Evolutionary conservation across 2,888 invertebrate species (phyloP).

Genomic region (Calephelis perditalis): DNA sequence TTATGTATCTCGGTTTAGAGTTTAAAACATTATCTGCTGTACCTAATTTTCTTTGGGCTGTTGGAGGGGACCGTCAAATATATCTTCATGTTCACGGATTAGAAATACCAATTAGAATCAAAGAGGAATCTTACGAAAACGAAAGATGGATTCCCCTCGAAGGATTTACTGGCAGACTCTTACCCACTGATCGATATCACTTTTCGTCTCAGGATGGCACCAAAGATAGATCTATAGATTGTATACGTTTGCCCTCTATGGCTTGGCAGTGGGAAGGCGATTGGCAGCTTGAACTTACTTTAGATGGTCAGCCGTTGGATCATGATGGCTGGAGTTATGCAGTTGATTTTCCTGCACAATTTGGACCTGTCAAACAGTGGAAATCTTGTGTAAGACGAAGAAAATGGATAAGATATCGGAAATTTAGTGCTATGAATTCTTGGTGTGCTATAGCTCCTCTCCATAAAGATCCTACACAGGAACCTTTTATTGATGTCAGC

Average conservation of each 20-base stretch:
- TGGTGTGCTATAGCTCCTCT: conserved; percentile 95
- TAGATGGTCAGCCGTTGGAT: conserved; percentile 91
- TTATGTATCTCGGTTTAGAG: conserved; percentile 90
- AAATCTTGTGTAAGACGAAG: conserved; percentile 93
- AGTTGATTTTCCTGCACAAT: conserved; percentile 92
- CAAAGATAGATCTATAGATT: conserved; percentile 86
- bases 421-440: conserved; percentile 92
- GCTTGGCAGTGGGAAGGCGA: conserved; percentile 98
- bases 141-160: conserved; percentile 95
- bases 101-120: conserved; percentile 93
- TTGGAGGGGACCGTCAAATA: conserved; percentile 94
- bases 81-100: conserved; percentile 94
- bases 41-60: conserved; percentile 93
- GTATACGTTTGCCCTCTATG: conserved; percentile 92
- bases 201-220: conserved; percentile 92
- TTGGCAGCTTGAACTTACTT: conserved; percentile 91
- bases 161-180: conserved; percentile 88
- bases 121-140: conserved; percentile 95
- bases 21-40: conserved; percentile 93
- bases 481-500: conserved; percentile 94
- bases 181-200: conserved; percentile 92
- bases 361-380: conserved; percentile 89
- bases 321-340: conserved; percentile 97
- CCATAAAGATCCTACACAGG: conserved; percentile 93
- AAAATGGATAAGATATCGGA: conserved; percentile 92